Percentiles rank a stretch among this genome's conserved stretches.
phyloP scores from a whole-genome alignment of 2,113 vertebrate species.

The Bubo scandiacus region DNA sequence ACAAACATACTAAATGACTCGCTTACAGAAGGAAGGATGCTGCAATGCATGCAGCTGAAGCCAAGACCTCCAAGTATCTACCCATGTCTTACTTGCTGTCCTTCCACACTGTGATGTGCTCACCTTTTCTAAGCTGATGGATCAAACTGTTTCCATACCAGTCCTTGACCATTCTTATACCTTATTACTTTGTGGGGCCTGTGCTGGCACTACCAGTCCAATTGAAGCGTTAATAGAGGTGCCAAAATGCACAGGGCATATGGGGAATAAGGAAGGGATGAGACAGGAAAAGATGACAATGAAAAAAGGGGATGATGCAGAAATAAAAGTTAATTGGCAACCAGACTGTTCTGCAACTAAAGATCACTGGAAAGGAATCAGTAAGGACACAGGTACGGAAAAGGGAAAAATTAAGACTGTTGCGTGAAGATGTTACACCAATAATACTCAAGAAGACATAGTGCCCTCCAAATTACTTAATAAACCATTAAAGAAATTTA shows the following conservation, averaged over 20 bases:
- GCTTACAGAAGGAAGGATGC: neutral
- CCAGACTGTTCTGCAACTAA: neutral
- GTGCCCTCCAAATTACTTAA: neutral
- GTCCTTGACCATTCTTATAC: neutral
- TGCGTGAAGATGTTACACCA: rapidly evolving
- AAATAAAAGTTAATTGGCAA: neutral
- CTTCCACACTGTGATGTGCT: neutral
- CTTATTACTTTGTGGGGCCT: neutral
- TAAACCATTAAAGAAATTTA: neutral
- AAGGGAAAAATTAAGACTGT: neutral
- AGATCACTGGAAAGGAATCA: neutral
- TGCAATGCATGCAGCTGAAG: neutral
- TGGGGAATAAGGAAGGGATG: neutral
- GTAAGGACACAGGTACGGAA: neutral
- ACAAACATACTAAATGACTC: neutral
- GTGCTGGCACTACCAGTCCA: neutral
- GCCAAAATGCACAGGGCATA: neutral
- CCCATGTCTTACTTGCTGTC: neutral
- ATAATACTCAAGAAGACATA: neutral
- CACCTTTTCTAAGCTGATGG: neutral
- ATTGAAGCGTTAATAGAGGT: neutral
- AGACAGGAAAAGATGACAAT: neutral
- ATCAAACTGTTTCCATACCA: neutral
- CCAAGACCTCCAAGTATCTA: neutral
- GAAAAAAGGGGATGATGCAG: neutral